phyloP scores from a whole-genome alignment of 2,113 vertebrate genomes.

The Rutilus rutilus region DNA sequence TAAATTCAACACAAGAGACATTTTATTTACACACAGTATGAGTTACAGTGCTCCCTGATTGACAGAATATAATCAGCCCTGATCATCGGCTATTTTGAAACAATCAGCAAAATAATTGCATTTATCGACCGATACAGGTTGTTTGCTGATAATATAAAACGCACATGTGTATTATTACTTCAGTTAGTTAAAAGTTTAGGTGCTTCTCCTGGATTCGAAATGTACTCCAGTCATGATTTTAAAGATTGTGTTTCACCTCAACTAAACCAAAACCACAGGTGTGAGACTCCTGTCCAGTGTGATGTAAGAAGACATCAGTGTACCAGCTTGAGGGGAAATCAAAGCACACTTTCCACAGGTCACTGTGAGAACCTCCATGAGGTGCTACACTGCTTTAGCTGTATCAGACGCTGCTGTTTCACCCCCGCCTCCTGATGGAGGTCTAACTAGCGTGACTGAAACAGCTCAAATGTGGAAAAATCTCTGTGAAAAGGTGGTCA shows the following conservation, averaged over 20 bases:
- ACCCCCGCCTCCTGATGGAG: neutral
- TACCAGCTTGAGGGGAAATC: neutral
- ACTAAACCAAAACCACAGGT: neutral
- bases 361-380: neutral
- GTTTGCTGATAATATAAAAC: too few species aligned
- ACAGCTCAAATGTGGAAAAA: slow-evolving; percentile 23
- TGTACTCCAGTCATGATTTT: neutral
- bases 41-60: too few species aligned
- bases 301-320: neutral
- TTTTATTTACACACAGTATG: too few species aligned
- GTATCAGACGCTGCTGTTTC: slow-evolving; percentile 10
- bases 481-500: neutral
- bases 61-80: too few species aligned
- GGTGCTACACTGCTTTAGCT: neutral
- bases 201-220: neutral
- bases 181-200: neutral
- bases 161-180: too few species aligned
- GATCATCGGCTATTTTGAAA: too few species aligned
- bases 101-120: too few species aligned
- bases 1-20: too few species aligned
- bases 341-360: neutral
- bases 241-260: neutral
- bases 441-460: slow-evolving; percentile 26
- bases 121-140: too few species aligned
- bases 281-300: neutral